Conservation (phyloP, 2,113 vertebrate species). For the Gambusia affinis region DNA sequence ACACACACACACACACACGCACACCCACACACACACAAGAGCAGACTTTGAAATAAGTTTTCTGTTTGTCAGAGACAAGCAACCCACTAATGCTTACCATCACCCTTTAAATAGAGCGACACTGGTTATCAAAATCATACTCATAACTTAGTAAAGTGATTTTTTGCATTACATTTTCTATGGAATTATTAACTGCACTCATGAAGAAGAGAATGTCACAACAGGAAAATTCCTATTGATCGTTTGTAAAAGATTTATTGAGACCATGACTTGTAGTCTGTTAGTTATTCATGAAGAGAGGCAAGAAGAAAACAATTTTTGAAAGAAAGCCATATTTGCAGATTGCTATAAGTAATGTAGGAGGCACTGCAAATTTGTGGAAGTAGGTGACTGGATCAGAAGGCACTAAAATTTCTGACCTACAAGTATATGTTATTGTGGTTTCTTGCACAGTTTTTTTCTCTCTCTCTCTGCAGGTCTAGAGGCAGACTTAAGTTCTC, state of each 20-base stretch:
- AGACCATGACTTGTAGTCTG: too few species aligned
- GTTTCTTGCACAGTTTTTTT: too few species aligned
- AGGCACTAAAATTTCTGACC: too few species aligned
- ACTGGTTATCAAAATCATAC: too few species aligned
- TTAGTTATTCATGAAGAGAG: background rate
- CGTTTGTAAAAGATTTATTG: background rate
- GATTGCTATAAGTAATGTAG: background rate
- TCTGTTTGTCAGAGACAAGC: background rate
- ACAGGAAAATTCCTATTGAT: background rate
- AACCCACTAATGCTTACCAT: background rate
- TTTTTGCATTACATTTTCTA: too few species aligned
- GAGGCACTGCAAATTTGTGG: background rate
- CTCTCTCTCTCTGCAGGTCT: too few species aligned
- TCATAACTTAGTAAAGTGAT: too few species aligned
- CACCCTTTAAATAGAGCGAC: conserved; percentile 8
- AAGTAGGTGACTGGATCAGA: background rate
- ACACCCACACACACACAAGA: too few species aligned
- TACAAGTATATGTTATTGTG: too few species aligned
- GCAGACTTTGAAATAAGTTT: background rate
- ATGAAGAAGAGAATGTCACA: background rate
- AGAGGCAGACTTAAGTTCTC: too few species aligned
- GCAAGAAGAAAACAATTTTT: too few species aligned
- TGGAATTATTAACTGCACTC: background rate
- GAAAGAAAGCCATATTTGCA: background rate
- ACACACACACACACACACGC: background rate